Evolutionary conservation across 2,888 invertebrate species (phyloP).

Genomic region (Nomada ferruginata): DNA sequence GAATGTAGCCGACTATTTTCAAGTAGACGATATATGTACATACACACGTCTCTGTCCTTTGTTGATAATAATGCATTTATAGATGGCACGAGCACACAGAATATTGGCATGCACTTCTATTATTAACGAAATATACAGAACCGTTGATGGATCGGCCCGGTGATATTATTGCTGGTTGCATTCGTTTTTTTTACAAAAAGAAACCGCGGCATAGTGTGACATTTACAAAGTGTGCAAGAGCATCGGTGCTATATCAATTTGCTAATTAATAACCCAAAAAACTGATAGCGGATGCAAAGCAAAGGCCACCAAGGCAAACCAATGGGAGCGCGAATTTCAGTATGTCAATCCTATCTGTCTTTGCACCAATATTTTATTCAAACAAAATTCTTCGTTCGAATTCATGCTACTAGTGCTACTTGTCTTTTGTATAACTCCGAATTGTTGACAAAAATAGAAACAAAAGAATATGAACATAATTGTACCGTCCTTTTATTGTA

Average conservation of each 20-base stretch:
- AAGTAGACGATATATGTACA: slow-evolving; percentile 7
- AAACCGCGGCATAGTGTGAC: slow-evolving; percentile 8
- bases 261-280: slow-evolving; percentile 43
- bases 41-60: slow-evolving; percentile 7
- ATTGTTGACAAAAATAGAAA: background rate
- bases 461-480: too few relatives aligned
- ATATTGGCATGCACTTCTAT: slow-evolving; percentile 47
- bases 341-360: background rate
- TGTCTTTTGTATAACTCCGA: too few relatives aligned
- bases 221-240: slow-evolving; percentile 20
- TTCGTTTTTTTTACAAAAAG: background rate
- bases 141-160: slow-evolving; percentile 44
- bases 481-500: too few relatives aligned
- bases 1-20: slow-evolving; percentile 18
- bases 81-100: slow-evolving; percentile 6
- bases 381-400: background rate
- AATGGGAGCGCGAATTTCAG: background rate
- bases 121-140: slow-evolving; percentile 52
- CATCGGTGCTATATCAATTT: slow-evolving; percentile 39
- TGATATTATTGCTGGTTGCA: slow-evolving; percentile 39
- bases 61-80: slow-evolving; percentile 18
- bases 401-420: background rate
- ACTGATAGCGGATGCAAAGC: background rate
- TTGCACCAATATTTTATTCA: background rate
- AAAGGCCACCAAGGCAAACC: background rate